Conservation (phyloP, 2,888 invertebrate genomes). For the Belgica antarctica region DNA sequence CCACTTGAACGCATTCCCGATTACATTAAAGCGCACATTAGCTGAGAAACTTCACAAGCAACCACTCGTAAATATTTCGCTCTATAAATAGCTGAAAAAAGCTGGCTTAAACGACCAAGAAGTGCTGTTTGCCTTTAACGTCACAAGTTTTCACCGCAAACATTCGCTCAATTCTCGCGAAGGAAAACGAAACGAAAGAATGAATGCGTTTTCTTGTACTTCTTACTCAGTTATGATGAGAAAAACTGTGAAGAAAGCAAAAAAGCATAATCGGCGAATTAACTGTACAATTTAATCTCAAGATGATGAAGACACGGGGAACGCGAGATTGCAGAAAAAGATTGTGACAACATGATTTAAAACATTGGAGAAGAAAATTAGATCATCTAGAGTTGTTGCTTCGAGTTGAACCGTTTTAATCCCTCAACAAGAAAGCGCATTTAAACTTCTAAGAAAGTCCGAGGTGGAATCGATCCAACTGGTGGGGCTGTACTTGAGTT, state of each 20-base stretch:
- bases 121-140: neutral
- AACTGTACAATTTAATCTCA: constrained; percentile 38
- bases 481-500: too few relatives aligned
- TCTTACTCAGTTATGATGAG: too few relatives aligned
- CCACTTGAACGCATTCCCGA: neutral
- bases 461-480: too few relatives aligned
- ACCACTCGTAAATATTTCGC: neutral
- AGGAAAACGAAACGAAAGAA: neutral
- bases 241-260: too few relatives aligned
- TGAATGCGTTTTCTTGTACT: constrained; percentile 38
- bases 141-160: constrained; percentile 31
- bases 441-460: too few relatives aligned
- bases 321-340: neutral
- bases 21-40: neutral
- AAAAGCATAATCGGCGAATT: constrained; percentile 18
- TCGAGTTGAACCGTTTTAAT: too few relatives aligned
- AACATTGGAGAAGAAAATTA: neutral
- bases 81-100: constrained; percentile 40
- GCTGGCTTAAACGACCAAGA: neutral
- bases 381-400: too few relatives aligned
- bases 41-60: neutral
- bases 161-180: constrained; percentile 19
- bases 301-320: neutral
- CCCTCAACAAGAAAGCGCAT: too few relatives aligned
- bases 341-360: neutral